Conservation (phyloP, 2,113 vertebrate species). For the Burhinus bistriatus region DNA sequence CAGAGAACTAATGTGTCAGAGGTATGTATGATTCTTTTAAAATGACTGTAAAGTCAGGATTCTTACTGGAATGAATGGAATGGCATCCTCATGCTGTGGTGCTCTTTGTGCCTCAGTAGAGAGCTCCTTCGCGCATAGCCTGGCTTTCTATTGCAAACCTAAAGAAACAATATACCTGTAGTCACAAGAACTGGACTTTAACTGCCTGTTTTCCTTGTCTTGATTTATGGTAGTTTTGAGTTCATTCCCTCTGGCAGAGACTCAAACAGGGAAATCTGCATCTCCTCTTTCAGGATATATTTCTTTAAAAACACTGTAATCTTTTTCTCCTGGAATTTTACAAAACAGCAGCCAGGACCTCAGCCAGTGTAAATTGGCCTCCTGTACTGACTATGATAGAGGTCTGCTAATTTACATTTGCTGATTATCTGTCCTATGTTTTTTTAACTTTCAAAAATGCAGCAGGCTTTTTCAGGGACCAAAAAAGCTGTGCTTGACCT, state of each 20-base stretch:
- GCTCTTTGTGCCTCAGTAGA: background rate
- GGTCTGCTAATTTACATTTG: background rate
- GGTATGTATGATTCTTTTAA: background rate
- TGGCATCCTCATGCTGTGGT: background rate
- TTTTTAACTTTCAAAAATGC: background rate
- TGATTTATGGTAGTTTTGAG: constrained; percentile 4
- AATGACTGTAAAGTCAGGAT: background rate
- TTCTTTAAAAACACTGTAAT: background rate
- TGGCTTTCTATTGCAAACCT: background rate
- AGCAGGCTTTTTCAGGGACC: background rate
- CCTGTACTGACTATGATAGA: background rate
- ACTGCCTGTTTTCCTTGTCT: background rate
- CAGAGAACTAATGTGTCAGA: background rate
- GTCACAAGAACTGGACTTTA: background rate
- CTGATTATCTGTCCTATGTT: background rate
- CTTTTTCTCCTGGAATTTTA: constrained; percentile 10
- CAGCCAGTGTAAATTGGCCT: constrained; percentile 1
- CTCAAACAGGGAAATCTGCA: background rate
- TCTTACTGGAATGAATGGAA: background rate
- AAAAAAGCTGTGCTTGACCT: background rate
- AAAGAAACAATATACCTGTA: background rate
- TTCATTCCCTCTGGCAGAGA: constrained; percentile 16
- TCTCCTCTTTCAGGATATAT: constrained; percentile 10
- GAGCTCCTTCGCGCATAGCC: background rate
- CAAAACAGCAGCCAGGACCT: background rate